Percentiles rank a stretch among this genome's conserved stretches.
These are phyloP conservation scores for Limnephilus marmoratus DNA, from an alignment of 2,888 invertebrate species.

Conservation along the genomic window DNA sequence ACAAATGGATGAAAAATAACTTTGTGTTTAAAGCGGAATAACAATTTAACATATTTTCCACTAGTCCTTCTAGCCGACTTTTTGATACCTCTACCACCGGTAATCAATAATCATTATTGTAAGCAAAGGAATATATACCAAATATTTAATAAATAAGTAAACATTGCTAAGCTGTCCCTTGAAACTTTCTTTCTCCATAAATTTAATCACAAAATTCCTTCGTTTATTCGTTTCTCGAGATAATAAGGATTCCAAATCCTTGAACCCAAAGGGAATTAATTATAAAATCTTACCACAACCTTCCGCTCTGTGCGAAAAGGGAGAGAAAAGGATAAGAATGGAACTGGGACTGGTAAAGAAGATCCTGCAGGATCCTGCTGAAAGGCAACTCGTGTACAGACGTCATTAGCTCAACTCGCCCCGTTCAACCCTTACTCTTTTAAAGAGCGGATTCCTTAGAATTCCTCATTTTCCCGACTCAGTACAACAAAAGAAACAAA, in stretches of 20 bases:
- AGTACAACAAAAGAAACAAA: not conserved
- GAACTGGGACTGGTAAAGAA: not conserved
- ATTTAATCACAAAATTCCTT: not conserved
- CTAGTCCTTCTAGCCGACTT: not conserved
- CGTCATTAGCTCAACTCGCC: conserved; percentile 3
- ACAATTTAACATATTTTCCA: not conserved
- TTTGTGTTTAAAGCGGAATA: too few relatives aligned
- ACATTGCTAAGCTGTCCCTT: not conserved
- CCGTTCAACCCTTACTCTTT: not conserved
- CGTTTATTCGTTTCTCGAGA: not conserved
- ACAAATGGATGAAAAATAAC: too few relatives aligned
- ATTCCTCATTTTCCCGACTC: not conserved
- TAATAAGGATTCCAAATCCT: not conserved
- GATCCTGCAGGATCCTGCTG: not conserved
- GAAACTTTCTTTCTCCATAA: not conserved
- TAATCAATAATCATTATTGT: not conserved
- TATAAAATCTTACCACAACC: not conserved
- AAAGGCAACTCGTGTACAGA: not conserved
- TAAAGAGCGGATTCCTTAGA: not conserved
- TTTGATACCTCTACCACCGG: not conserved
- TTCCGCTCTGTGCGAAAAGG: not conserved
- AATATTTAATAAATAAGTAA: not conserved
- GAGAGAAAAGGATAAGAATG: not conserved
- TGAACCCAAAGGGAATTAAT: not conserved
- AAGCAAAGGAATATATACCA: not conserved